phyloP scores from a whole-genome alignment of 1,140 invertebrate genomes.

The Brachionus koreanus region DNA sequence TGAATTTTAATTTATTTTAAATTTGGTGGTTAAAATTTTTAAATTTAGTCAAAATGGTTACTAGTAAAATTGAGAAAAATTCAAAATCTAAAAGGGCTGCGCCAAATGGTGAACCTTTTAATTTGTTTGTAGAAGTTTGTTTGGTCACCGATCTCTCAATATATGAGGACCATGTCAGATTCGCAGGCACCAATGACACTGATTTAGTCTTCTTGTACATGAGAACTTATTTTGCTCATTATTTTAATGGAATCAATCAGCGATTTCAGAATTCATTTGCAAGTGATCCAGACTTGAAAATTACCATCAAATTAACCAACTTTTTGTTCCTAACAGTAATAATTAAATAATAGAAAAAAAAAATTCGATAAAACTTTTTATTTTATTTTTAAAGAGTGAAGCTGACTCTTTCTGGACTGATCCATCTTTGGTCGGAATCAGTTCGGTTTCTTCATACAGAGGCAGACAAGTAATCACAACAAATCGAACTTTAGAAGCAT shows the following conservation, averaged over 20 bases:
- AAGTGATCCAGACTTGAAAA: slow-evolving; percentile 30
- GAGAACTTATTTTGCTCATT: slow-evolving; percentile 43
- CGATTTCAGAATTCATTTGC: slow-evolving; percentile 24
- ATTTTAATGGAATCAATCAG: slow-evolving; percentile 30
- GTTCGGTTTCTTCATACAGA: slow-evolving; percentile 21
- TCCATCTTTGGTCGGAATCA: slow-evolving; percentile 11
- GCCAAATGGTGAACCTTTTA: slow-evolving; percentile 14
- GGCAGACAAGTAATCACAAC: slow-evolving; percentile 26
- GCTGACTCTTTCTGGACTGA: slow-evolving; percentile 24
- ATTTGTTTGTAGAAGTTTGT: slow-evolving; percentile 14
- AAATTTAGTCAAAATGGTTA: not conserved
- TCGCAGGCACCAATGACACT: slow-evolving; percentile 1
- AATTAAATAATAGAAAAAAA: not conserved
- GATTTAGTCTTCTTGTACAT: slow-evolving; percentile 35
- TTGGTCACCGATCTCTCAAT: slow-evolving; percentile 3
- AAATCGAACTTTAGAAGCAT: not conserved
- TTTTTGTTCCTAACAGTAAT: slow-evolving; percentile 35
- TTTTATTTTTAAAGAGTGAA: not conserved
- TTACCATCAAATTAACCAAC: slow-evolving; percentile 19
- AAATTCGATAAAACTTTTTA: not conserved
- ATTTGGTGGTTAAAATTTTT: too few species aligned
- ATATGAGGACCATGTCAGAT: slow-evolving; percentile 15
- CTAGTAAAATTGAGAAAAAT: not conserved
- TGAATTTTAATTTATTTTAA: not conserved
- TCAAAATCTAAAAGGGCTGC: slow-evolving; percentile 6